phyloP scores from a whole-genome alignment of 2,888 invertebrate species.

The Machimus atricapillus region DNA sequence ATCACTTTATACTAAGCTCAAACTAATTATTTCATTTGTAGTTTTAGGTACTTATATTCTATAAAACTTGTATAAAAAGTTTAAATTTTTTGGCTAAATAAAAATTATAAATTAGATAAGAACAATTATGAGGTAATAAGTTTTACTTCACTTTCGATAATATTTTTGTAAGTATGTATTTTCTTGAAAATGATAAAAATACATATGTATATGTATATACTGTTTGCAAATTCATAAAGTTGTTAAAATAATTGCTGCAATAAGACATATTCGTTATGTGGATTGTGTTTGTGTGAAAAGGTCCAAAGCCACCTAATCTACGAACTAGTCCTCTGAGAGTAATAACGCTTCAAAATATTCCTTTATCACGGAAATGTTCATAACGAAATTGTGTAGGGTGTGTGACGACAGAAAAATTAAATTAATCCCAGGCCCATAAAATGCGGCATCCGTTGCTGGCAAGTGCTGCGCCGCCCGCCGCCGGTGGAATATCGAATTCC shows the following conservation, averaged over 20 bases:
- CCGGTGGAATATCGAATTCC: background rate
- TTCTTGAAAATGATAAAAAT: too few relatives aligned
- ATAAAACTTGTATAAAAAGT: too few relatives aligned
- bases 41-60: too few relatives aligned
- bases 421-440: slow-evolving; percentile 26
- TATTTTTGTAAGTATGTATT: too few relatives aligned
- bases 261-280: background rate
- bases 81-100: too few relatives aligned
- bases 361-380: background rate
- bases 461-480: background rate
- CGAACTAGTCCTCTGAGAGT: background rate
- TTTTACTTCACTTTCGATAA: too few relatives aligned
- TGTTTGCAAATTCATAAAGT: background rate
- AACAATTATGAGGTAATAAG: too few relatives aligned
- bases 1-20: too few relatives aligned
- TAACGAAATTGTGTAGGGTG: background rate
- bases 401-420: slow-evolving; percentile 26
- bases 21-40: too few relatives aligned
- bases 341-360: slow-evolving; percentile 18
- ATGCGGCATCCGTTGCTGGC: background rate
- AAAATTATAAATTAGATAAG: too few relatives aligned
- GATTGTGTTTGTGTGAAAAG: background rate
- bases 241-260: background rate
- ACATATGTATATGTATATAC: too few relatives aligned
- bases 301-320: background rate